Evolutionary conservation across 2,888 invertebrate species (phyloP), one percentile per base, ranked within the genome.

Genomic region (Empis stercorea): DNA sequence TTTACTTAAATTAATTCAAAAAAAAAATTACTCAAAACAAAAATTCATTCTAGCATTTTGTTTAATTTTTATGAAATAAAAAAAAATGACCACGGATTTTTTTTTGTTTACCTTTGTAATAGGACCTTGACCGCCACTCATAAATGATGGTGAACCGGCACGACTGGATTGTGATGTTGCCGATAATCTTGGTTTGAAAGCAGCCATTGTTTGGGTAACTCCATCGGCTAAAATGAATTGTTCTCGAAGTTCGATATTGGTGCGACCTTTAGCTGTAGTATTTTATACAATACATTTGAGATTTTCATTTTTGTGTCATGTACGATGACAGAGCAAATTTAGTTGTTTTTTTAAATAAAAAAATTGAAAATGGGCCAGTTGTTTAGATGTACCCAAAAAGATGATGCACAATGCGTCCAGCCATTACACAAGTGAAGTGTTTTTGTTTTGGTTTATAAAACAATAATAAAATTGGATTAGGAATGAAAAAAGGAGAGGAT

Each of bases 251-350:
- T 97, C 96, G 77, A 96, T 89, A 81, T 99, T 99, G 74, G 96
- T 96, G 76, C 97, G 88, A 78, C 97, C 97, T 80, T 96, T 95
- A 78, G 96, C 96, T 96, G 75, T n/a, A n/a, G n/a, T n/a, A n/a
- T n/a, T n/a, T 34, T 34, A 7, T 27, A 27, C 9, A 27, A 27
- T 27, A 27, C 5, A 27, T 20, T 20, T 5, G 23, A 2, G 7
- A 6, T 27, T 27, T 7, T 27, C 7, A 27, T 27, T 6, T 27
- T n/a, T 7, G 6, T 2, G 23, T 27, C 23, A 9, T 6, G 20
- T 20, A 27, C 23, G 7, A 27, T 27, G 7, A 27, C 23, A 27
- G 23, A 27, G 23, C 23, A 27, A 27, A 7, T 27, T 7, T 27
- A 27, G 23, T 27, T 27, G 23, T 27, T 27, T 27, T 7, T 27